A percentile compares a stretch with the other conserved stretches of the same genome.
Evolutionary conservation across 2,888 invertebrate species (phyloP).

Genomic region (Megastigmus dorsalis): DNA sequence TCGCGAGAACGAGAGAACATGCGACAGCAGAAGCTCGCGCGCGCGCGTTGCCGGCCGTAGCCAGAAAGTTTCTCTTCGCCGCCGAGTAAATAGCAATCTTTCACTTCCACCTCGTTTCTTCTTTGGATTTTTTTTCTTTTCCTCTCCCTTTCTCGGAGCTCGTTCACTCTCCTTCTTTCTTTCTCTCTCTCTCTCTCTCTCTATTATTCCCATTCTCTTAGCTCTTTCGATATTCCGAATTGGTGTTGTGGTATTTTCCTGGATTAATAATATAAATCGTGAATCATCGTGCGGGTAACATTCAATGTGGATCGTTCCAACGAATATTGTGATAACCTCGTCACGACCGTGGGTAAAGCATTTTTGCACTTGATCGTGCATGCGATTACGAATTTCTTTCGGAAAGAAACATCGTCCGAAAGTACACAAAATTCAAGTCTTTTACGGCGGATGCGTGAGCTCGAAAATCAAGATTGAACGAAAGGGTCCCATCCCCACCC

Average conservation of each 20-base stretch:
- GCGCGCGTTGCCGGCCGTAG: too few relatives aligned
- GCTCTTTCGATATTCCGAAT: conserved; percentile 19
- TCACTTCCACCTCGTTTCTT: conserved; percentile 30
- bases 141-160: not conserved
- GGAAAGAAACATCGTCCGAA: too few relatives aligned
- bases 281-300: not conserved
- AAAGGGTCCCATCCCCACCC: too few relatives aligned
- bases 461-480: too few relatives aligned
- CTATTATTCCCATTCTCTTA: conserved; percentile 34
- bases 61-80: conserved; percentile 59
- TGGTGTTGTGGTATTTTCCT: not conserved
- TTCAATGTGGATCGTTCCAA: too few relatives aligned
- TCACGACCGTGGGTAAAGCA: too few relatives aligned
- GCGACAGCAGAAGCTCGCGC: not conserved
- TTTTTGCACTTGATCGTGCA: too few relatives aligned
- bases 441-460: too few relatives aligned
- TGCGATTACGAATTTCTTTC: too few relatives aligned
- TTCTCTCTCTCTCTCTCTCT: not conserved
- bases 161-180: not conserved
- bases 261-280: not conserved
- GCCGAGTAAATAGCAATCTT: conserved; percentile 61
- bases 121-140: not conserved
- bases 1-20: too few relatives aligned
- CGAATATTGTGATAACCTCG: too few relatives aligned
- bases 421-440: too few relatives aligned